Evolutionary conservation across 2,888 invertebrate genomes (phyloP), one percentile per base, ranked within the genome.

Genomic region (Branchipolynoe longqiensis): DNA sequence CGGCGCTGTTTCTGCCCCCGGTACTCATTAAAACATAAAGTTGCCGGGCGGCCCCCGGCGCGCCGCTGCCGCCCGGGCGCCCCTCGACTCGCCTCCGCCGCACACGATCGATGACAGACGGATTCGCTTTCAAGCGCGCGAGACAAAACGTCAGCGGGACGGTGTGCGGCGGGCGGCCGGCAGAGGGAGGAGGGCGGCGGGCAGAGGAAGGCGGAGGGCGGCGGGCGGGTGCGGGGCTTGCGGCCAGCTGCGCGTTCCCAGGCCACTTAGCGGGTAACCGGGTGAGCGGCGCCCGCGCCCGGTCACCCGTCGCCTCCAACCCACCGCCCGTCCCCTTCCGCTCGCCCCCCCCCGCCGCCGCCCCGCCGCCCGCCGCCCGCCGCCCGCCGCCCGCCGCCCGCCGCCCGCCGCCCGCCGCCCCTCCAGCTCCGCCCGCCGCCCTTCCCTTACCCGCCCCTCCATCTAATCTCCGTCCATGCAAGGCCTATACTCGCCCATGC

Each of bases 91-190:
- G 25, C 48, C 48, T 54, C 48, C 28, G 28, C 14, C 41, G 78
- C 25, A 25, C 28, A 0, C 48, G 54, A 78, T 78, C 78, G 78
- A 78, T 78, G 78, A 78, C 78, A 78, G 48, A 78, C 78, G 54
- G 25, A 78, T 78, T 54, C 54, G 78, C 78, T 78, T 78, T 78
- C 78, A 78, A 54, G 41, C 48, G 31, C 48, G 78, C 78, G 78
- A 78, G 78, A 78, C 78, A 78, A 78, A 78, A 78, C 78, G 78
- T 78, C 78, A 78, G 48, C 78, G 78, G 48, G 48, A 31, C 78
- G 41, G 41, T 6, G n/a, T 33, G 38, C 69, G 69, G 36, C 36
- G 25, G 62, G 62, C 28, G 25, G 31, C 28, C 62, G 25, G 3
- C 28, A n/a, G n/a, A n/a, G n/a, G n/a, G n/a, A n/a, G n/a, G n/a